phyloP scores from a whole-genome alignment of 2,113 vertebrate species.

The Sinocyclocheilus rhinocerous region DNA sequence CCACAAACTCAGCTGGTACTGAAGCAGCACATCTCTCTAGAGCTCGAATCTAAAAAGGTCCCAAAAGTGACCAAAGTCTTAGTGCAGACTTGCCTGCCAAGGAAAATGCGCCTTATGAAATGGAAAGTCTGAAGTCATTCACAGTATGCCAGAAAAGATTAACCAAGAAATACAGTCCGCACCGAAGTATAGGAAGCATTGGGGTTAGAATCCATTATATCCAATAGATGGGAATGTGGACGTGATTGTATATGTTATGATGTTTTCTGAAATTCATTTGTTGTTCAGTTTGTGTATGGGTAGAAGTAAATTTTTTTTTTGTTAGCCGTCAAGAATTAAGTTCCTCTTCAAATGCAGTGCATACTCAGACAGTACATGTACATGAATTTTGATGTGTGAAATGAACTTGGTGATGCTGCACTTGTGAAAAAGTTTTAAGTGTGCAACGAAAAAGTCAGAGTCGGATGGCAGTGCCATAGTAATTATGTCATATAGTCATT shows the following conservation, averaged over 20 bases:
- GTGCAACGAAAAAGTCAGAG: background rate
- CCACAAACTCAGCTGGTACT: conserved; percentile 49
- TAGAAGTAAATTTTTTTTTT: conserved; percentile 2
- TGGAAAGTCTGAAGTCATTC: conserved; percentile 83
- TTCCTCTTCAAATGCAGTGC: background rate
- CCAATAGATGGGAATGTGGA: conserved; percentile 6
- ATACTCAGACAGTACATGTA: background rate
- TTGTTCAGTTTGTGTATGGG: conserved; percentile 18
- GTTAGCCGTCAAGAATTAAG: background rate
- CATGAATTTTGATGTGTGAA: background rate
- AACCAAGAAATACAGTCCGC: conserved; percentile 59
- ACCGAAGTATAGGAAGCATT: conserved; percentile 61
- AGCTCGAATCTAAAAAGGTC: conserved; percentile 69
- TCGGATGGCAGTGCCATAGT: background rate
- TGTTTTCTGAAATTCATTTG: conserved; percentile 43
- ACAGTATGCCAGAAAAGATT: conserved; percentile 69
- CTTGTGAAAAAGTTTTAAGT: background rate
- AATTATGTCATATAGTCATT: background rate
- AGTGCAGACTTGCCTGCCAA: conserved; percentile 69
- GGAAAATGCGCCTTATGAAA: conserved; percentile 76
- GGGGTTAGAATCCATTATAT: conserved; percentile 35
- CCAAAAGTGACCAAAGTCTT: conserved; percentile 73
- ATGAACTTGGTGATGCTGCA: background rate
- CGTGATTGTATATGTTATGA: conserved; percentile 54
- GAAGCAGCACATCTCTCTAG: conserved; percentile 64